Conservation (phyloP, 2,797 vertebrate species). For the Pseudochirops cupreus region DNA sequence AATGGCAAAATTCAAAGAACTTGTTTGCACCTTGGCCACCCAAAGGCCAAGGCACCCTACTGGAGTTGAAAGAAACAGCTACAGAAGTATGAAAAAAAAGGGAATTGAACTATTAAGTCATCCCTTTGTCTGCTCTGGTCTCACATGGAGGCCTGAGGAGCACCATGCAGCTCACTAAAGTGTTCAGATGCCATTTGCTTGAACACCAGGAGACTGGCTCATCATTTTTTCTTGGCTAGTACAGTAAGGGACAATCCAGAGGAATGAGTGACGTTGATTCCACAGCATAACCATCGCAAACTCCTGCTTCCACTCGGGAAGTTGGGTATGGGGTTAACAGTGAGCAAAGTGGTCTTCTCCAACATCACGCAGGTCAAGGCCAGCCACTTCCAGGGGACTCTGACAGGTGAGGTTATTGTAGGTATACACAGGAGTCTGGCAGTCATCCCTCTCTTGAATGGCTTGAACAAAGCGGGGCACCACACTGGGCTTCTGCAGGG, state of each 20-base stretch:
- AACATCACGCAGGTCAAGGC: conserved; percentile 92
- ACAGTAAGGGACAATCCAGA: background rate
- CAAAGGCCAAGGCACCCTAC: background rate
- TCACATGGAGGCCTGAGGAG: background rate
- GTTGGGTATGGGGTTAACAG: conserved; percentile 84
- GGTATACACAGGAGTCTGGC: conserved; percentile 88
- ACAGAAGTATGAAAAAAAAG: background rate
- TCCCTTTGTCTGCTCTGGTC: background rate
- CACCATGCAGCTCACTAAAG: background rate
- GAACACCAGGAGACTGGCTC: background rate
- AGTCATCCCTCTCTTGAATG: conserved; percentile 91
- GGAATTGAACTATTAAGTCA: background rate
- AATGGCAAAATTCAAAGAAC: background rate
- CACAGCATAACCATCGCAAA: background rate
- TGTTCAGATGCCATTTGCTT: background rate
- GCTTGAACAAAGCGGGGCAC: conserved; percentile 92
- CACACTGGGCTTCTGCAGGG: conserved; percentile 86
- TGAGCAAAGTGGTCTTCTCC: conserved; percentile 87
- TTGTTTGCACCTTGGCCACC: background rate
- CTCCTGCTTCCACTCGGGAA: background rate
- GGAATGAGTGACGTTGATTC: background rate
- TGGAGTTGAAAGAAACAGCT: background rate
- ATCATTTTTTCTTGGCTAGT: background rate
- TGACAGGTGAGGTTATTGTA: conserved; percentile 97
- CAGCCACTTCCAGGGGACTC: conserved; percentile 86